A percentile compares a stretch with the other conserved stretches of the same genome.
Conservation (phyloP, 2,888 invertebrate genomes). For the Tuberolachnus salignus region DNA sequence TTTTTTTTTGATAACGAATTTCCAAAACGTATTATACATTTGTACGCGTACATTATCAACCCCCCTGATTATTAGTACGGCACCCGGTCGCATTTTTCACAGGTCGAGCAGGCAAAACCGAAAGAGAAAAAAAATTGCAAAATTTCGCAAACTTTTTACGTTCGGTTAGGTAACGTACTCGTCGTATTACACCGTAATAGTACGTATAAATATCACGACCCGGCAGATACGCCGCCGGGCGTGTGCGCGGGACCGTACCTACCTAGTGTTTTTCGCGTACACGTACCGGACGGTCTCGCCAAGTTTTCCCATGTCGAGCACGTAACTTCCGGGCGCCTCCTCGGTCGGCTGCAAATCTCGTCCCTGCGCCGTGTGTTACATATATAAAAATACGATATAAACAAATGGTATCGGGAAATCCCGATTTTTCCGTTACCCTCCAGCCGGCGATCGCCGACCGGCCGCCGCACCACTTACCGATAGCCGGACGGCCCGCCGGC, state of each 20-base stretch:
- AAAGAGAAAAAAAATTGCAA: no score
- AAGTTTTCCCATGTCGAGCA: slow-evolving; percentile 49
- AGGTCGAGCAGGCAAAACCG: no score
- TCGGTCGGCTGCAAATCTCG: background rate
- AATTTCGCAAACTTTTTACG: no score
- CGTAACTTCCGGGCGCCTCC: slow-evolving; percentile 1
- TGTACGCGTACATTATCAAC: no score
- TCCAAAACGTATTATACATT: no score
- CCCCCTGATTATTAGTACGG: no score
- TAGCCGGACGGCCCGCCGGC: background rate
- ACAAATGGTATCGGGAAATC: background rate
- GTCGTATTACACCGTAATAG: no score
- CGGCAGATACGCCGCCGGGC: background rate
- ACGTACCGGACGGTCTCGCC: slow-evolving; percentile 30
- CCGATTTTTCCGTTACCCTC: background rate
- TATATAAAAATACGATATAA: background rate
- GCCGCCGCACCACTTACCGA: background rate
- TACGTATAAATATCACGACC: no score
- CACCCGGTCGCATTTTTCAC: no score
- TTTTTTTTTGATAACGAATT: no score
- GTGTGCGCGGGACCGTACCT: background rate
- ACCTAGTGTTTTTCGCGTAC: slow-evolving; percentile 46
- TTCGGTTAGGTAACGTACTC: no score
- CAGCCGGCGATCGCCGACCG: background rate
- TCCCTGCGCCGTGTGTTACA: background rate